A percentile compares a stretch with the other conserved stretches of the same genome.
Evolutionary conservation across 1,140 invertebrate species (phyloP).

Genomic region (Pseudobourletiella spinata): DNA sequence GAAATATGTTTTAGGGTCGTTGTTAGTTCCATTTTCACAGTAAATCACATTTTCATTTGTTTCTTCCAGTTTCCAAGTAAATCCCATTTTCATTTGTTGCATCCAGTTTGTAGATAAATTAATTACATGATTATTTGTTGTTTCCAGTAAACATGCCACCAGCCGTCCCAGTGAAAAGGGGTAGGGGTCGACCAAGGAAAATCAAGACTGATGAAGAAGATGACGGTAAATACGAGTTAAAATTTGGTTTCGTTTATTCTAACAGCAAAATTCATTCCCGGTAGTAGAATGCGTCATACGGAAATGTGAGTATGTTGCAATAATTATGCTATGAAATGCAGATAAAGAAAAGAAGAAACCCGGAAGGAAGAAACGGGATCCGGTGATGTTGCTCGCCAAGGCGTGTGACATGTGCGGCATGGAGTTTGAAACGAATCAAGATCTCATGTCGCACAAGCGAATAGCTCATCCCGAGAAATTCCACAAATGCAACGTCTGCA

Average conservation of each 20-base stretch:
- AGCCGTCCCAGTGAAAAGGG: neutral
- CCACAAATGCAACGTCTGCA: neutral
- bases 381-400: neutral
- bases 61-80: neutral
- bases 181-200: slow-evolving; percentile 6
- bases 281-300: neutral
- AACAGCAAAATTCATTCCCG: too few relatives aligned
- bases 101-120: neutral
- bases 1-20: too few relatives aligned
- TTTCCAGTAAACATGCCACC: neutral
- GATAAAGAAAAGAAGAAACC: neutral
- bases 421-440: neutral
- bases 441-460: neutral
- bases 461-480: neutral
- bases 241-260: neutral
- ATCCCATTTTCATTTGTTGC: neutral
- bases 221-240: too few relatives aligned
- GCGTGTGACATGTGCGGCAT: neutral
- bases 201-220: neutral
- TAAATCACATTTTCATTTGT: neutral
- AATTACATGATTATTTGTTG: neutral
- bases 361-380: neutral
- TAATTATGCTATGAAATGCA: neutral
- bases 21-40: too few relatives aligned
- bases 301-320: neutral